phyloP scores from a whole-genome alignment of 2,113 vertebrate genomes.

The Oreochromis tanganicae region DNA sequence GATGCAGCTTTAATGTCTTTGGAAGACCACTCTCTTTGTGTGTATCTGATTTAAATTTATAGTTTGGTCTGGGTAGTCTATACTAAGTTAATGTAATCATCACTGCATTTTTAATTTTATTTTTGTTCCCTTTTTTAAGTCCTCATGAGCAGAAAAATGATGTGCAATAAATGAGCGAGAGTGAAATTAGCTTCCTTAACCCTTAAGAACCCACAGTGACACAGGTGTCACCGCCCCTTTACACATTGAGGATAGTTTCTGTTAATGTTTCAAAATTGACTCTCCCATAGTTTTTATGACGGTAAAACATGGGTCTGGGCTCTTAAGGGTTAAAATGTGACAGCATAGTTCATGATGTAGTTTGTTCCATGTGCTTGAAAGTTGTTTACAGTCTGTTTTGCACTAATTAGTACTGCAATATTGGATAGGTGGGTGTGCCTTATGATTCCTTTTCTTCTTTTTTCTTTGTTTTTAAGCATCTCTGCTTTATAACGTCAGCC shows the following conservation, averaged over 20 bases:
- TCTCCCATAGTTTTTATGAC: too few relatives aligned
- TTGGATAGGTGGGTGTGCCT: slow-evolving; percentile 35
- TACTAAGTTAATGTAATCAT: not conserved
- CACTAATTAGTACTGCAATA: not conserved
- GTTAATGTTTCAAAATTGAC: too few relatives aligned
- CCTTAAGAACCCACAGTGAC: too few relatives aligned
- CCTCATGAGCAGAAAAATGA: not conserved
- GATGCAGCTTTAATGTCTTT: not conserved
- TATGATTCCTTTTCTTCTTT: slow-evolving; percentile 3
- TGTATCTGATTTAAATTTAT: not conserved
- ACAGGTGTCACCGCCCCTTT: too few relatives aligned
- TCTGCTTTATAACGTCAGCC: not conserved
- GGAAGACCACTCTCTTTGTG: not conserved
- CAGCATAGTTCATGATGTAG: not conserved
- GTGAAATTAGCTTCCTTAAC: not conserved
- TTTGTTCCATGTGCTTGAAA: not conserved
- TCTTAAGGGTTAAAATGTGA: too few relatives aligned
- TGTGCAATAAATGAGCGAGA: slow-evolving; percentile 36
- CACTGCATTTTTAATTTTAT: not conserved
- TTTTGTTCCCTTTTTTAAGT: not conserved
- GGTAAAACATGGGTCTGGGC: too few relatives aligned
- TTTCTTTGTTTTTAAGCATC: not conserved
- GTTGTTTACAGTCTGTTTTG: slow-evolving; percentile 25
- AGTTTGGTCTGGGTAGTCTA: not conserved
- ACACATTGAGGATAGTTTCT: too few relatives aligned